phyloP scores from a whole-genome alignment of 2,888 invertebrate species.

The Anorthoa munda region DNA sequence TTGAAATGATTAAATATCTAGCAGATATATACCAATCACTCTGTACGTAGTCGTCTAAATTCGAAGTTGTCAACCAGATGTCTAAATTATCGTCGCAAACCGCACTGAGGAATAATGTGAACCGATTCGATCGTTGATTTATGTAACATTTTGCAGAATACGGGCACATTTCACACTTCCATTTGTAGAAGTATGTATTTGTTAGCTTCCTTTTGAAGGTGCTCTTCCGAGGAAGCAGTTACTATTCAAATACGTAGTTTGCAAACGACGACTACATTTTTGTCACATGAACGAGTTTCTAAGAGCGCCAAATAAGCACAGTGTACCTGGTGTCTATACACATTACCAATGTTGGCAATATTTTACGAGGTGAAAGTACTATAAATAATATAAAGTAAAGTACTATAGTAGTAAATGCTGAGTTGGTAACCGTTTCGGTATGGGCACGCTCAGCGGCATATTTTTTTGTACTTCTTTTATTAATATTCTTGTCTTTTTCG shows the following conservation, averaged over 20 bases:
- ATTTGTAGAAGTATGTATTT: not conserved
- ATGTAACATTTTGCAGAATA: not conserved
- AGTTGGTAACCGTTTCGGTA: too few relatives aligned
- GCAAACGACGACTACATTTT: not conserved
- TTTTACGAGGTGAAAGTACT: too few relatives aligned
- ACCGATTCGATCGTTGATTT: slow-evolving; percentile 7
- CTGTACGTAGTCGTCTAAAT: not conserved
- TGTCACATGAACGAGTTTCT: not conserved
- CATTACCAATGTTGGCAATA: too few relatives aligned
- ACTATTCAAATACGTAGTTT: not conserved
- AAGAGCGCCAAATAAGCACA: not conserved
- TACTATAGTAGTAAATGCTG: too few relatives aligned
- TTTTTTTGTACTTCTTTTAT: too few relatives aligned
- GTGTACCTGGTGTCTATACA: not conserved
- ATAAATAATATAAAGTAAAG: too few relatives aligned
- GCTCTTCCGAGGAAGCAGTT: not conserved
- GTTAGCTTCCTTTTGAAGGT: not conserved
- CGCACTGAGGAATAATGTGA: not conserved
- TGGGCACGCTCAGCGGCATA: too few relatives aligned
- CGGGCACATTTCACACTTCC: not conserved
- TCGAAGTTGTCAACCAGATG: not conserved
- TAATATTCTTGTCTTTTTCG: too few relatives aligned
- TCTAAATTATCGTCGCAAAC: slow-evolving; percentile 26
- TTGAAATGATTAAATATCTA: not conserved
- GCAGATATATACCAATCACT: not conserved